Base-by-base conservation (phyloP, 2,888 invertebrate genomes). In the Drosophila koepferae region DNA sequence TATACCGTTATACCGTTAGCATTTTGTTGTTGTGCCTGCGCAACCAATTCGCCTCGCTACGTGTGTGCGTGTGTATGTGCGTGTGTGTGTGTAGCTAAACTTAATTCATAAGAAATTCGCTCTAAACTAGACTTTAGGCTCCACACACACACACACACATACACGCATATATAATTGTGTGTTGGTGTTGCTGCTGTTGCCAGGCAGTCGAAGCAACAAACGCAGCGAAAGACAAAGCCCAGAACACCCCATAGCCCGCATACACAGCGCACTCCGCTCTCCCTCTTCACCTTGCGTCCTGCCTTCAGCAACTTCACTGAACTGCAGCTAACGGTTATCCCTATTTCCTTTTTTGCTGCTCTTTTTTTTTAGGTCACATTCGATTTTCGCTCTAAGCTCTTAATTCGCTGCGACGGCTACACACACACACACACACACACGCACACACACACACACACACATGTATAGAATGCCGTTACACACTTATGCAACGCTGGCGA, bases 401-500 rank as follows among this genome's bases (percentile, higher is more conserved):
- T 49, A 68, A 56, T 55, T 71, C 54, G 72, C 62, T 53, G 58
- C 54, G 55, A 38, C 58, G 62, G 61, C 71, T 63, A 48, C 54
- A 51, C 53, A 44, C 38, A 54, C 56, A 41, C 20, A 48, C 54
- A 51, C 54, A 51, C 53, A 44, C 38, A 54, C 56, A 41, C 20
- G 43, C 54, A 51, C 53, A 44, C 38, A 54, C 56, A 41, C 20
- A 44, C 20, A 16, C 40, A 44, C 23, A 58, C 28, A 58, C 2
- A 59, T 38, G 23, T 7, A 16, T 38, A 54, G 63, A 46, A 77
- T 63, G 70, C 65, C 63, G 77, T 62, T 61, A 28, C 63, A 66
- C 43, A 74, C 71, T 77, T 77, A 77, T 60, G 77, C 78, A 77
- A 77, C 77, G 60, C 58, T 58, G 63, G 79, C 78, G 78, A 78